Conservation (phyloP, 2,797 vertebrate species). For the Spea hammondii region DNA sequence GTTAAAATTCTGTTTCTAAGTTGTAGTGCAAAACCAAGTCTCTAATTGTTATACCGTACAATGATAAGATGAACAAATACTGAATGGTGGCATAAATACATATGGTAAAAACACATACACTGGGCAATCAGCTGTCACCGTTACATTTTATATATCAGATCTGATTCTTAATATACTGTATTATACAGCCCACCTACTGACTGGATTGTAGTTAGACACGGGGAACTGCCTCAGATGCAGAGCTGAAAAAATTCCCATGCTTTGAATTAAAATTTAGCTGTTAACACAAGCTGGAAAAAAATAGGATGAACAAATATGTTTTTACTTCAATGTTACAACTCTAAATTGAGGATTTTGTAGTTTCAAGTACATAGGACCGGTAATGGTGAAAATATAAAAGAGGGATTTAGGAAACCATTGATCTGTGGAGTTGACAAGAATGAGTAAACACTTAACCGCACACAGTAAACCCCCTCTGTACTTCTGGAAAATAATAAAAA, state of each 20-base stretch:
- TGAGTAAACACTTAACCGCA: slow-evolving; percentile 58
- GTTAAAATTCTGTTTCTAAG: no score
- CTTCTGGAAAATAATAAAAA: slow-evolving; percentile 49
- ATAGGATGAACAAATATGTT: neutral
- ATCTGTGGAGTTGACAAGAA: slow-evolving; percentile 58
- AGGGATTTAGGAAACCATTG: slow-evolving; percentile 57
- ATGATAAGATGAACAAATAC: no score
- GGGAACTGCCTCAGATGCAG: no score
- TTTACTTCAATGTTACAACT: neutral
- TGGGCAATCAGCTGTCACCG: no score
- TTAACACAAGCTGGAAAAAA: neutral
- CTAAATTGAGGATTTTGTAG: slow-evolving; percentile 38
- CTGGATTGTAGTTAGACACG: no score
- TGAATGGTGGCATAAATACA: no score
- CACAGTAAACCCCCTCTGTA: slow-evolving; percentile 58
- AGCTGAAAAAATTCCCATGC: neutral
- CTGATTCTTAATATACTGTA: neutral
- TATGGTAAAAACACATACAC: no score
- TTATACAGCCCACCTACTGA: no score
- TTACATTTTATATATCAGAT: no score
- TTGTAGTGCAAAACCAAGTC: no score
- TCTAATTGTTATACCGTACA: no score
- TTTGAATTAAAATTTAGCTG: neutral
- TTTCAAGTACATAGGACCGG: slow-evolving; percentile 31
- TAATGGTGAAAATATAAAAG: slow-evolving; percentile 43